Percentiles rank a stretch among this genome's conserved stretches.
Evolutionary conservation across 2,113 vertebrate genomes (phyloP).

Genomic region (Sardina pilchardus): DNA sequence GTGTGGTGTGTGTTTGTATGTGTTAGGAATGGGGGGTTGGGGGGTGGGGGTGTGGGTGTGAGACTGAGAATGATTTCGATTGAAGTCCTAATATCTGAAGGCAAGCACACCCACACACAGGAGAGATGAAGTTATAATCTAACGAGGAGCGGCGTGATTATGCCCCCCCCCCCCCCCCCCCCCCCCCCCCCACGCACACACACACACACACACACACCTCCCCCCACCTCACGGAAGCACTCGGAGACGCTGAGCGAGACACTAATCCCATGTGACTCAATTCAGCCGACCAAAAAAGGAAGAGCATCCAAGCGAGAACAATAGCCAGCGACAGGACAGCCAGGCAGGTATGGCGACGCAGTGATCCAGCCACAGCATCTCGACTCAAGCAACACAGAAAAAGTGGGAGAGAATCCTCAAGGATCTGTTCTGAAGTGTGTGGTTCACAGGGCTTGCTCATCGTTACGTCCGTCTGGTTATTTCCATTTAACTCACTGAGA

Average conservation of each 20-base stretch:
- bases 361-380: not conserved
- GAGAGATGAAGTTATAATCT: constrained; percentile 46
- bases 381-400: not conserved
- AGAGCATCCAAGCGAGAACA: constrained; percentile 18
- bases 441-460: too few species aligned
- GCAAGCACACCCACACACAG: constrained; percentile 21
- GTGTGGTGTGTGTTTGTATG: not conserved
- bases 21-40: not conserved
- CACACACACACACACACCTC: not conserved
- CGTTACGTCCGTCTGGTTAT: too few species aligned
- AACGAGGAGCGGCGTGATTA: constrained; percentile 21
- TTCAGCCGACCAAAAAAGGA: constrained; percentile 26
- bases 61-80: constrained; percentile 3
- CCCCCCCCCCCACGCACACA: not conserved
- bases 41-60: not conserved
- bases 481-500: too few species aligned
- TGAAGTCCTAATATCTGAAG: constrained; percentile 40
- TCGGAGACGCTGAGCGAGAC: not conserved
- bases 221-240: constrained; percentile 23
- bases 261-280: constrained; percentile 16
- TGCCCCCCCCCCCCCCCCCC: constrained; percentile 4
- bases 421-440: not conserved
- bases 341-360: constrained; percentile 37
- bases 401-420: not conserved
- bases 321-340: not conserved